Conservation (phyloP, 1,140 invertebrate genomes). For the Lutraria rhynchaena region DNA sequence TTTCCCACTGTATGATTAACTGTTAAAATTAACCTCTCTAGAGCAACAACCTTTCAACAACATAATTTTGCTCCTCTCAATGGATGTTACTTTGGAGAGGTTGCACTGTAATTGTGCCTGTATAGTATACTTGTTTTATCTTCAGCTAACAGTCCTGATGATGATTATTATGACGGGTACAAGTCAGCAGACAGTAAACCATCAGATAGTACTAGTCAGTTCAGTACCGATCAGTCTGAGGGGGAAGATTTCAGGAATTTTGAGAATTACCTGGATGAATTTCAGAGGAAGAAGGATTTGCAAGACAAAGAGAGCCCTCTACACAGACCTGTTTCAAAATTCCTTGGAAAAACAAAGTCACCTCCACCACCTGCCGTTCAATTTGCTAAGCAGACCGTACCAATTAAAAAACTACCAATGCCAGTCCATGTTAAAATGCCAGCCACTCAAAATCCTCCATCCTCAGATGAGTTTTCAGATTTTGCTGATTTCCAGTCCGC, state of each 20-base stretch:
- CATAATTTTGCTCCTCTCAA: too few relatives aligned
- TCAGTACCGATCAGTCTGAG: constrained; percentile 78
- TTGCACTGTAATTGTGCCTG: neutral
- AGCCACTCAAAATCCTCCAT: constrained; percentile 7
- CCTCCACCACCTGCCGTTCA: constrained; percentile 17
- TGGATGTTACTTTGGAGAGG: too few relatives aligned
- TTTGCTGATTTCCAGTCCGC: constrained; percentile 73
- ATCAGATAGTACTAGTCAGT: constrained; percentile 76
- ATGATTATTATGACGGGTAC: constrained; percentile 86
- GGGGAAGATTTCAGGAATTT: constrained; percentile 77
- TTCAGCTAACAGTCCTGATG: constrained; percentile 70
- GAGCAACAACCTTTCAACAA: too few relatives aligned
- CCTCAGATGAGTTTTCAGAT: constrained; percentile 58
- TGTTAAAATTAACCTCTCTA: too few relatives aligned
- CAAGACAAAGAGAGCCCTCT: constrained; percentile 69
- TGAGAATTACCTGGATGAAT: constrained; percentile 78
- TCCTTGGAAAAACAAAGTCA: constrained; percentile 24
- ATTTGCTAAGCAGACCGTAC: constrained; percentile 12
- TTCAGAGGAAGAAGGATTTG: constrained; percentile 69
- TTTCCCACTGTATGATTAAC: too few relatives aligned
- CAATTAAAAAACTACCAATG: constrained; percentile 25
- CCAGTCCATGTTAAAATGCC: constrained; percentile 8
- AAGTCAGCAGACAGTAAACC: constrained; percentile 83
- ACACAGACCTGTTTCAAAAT: constrained; percentile 65
- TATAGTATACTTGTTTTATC: too few relatives aligned